Percentiles rank a stretch among this genome's conserved stretches.
Conservation (phyloP, 2,113 vertebrate genomes). For the Andinoacara biseriatus region DNA sequence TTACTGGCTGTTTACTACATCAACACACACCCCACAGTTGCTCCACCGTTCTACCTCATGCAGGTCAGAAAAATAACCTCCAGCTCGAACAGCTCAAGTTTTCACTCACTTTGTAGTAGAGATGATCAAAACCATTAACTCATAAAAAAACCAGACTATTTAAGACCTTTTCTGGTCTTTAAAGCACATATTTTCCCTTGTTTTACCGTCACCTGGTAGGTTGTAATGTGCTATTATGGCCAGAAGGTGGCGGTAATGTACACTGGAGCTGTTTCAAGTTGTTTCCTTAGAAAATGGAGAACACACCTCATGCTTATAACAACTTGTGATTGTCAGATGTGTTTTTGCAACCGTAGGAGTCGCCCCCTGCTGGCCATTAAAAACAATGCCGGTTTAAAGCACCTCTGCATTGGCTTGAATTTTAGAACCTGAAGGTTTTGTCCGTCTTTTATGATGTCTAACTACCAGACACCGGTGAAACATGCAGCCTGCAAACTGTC, state of each 20-base stretch:
- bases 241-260: background rate
- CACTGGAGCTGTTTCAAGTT: background rate
- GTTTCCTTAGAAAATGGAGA: too few species aligned
- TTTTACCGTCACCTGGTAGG: fast-evolving
- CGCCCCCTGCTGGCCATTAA: background rate
- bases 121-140: too few species aligned
- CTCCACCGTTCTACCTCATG: slow-evolving; percentile 90
- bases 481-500: background rate
- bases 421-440: background rate
- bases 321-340: too few species aligned
- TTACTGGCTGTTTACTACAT: slow-evolving; percentile 90
- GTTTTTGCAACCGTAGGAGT: too few species aligned
- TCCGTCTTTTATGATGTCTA: too few species aligned
- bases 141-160: too few species aligned
- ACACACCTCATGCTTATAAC: too few species aligned
- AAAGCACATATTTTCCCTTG: background rate
- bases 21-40: slow-evolving; percentile 87
- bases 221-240: background rate
- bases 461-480: background rate
- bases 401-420: fast-evolving
- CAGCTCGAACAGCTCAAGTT: background rate
- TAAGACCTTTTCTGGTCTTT: background rate
- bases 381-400: background rate
- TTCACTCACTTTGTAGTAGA: background rate
- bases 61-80: slow-evolving; percentile 80